phyloP scores from a whole-genome alignment of 2,888 invertebrate genomes.

The Acheta domesticus region DNA sequence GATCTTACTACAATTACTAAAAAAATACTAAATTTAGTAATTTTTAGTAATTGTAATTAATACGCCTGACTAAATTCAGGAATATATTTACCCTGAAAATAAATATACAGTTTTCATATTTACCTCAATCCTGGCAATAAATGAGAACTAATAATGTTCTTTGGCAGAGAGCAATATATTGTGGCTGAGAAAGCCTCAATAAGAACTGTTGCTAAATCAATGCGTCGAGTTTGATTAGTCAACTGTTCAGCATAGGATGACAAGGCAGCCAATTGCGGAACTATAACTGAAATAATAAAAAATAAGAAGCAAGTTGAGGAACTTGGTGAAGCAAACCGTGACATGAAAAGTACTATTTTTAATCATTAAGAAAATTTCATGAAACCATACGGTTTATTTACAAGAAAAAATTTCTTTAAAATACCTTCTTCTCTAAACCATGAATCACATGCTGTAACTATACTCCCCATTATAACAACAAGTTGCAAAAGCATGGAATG shows the following conservation, averaged over 20 bases:
- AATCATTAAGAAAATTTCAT: neutral
- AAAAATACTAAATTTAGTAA: too few species aligned
- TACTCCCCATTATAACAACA: constrained; percentile 58
- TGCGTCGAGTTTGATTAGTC: constrained; percentile 53
- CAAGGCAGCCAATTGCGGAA: constrained; percentile 58
- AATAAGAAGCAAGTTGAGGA: neutral
- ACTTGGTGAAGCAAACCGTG: constrained; percentile 25
- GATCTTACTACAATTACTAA: too few species aligned
- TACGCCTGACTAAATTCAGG: too few species aligned
- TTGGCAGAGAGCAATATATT: constrained; percentile 54
- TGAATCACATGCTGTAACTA: constrained; percentile 58
- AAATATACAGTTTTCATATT: constrained; percentile 28
- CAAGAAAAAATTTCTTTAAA: neutral
- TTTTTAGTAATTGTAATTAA: too few species aligned
- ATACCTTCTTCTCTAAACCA: constrained; percentile 61
- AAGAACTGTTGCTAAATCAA: constrained; percentile 58
- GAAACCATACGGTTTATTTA: neutral
- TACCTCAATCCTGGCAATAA: constrained; percentile 55
- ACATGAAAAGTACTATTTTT: constrained; percentile 28
- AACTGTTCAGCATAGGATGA: constrained; percentile 56
- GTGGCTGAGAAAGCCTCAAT: constrained; percentile 63
- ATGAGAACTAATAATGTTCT: constrained; percentile 49
- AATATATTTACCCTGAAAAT: too few species aligned
- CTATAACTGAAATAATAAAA: constrained; percentile 54
- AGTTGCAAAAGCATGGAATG: constrained; percentile 56